Conservation (phyloP, 2,113 vertebrate genomes). For the Myodes glareolus region DNA sequence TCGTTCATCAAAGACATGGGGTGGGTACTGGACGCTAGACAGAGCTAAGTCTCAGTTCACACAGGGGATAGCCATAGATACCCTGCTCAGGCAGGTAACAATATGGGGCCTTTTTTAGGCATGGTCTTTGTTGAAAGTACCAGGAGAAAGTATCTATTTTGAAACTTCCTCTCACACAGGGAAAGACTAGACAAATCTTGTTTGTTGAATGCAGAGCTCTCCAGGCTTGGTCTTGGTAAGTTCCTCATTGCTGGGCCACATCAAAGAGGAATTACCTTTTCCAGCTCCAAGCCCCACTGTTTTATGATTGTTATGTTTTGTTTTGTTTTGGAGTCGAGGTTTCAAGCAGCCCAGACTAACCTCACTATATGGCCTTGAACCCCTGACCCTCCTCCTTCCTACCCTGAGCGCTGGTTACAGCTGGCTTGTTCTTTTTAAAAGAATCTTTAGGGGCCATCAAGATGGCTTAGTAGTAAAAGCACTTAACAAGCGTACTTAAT, state of each 20-base stretch:
- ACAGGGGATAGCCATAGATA: not conserved
- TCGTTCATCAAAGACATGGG: not conserved
- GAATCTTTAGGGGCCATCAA: not conserved
- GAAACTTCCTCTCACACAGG: slow-evolving; percentile 20
- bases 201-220: not conserved
- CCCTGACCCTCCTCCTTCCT: not conserved
- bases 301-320: not conserved
- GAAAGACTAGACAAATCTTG: not conserved
- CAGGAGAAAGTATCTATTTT: slow-evolving; percentile 23
- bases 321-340: not conserved
- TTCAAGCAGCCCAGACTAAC: not conserved
- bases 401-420: too few relatives aligned
- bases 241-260: accelerated
- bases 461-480: not conserved
- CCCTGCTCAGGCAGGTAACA: not conserved
- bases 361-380: not conserved
- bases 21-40: not conserved
- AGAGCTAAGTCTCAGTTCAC: not conserved
- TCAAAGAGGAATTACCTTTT: not conserved
- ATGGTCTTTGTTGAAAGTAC: not conserved
- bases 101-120: not conserved
- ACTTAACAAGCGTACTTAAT: not conserved
- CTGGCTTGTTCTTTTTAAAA: not conserved
- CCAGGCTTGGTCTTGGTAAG: accelerated
- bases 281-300: not conserved